A percentile compares a stretch with the other conserved stretches of the same genome.
Conservation (phyloP, 2,888 invertebrate species). For the Flexamia atlantica region DNA sequence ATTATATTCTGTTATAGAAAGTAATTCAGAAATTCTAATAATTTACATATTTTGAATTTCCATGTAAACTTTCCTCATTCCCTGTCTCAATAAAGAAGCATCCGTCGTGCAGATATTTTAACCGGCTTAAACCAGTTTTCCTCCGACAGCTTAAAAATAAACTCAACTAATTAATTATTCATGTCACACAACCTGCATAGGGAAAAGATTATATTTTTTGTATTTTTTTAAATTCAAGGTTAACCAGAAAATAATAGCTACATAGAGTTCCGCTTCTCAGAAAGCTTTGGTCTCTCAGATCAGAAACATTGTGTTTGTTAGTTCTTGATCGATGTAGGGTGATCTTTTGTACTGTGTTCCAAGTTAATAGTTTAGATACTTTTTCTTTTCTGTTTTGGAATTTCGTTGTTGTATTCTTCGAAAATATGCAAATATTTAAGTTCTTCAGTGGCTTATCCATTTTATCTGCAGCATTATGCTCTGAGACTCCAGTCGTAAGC, state of each 20-base stretch:
- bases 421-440: neutral
- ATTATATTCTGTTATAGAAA: no score
- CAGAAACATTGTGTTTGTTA: neutral
- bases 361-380: no score
- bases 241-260: neutral
- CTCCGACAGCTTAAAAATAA: neutral
- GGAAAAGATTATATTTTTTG: neutral
- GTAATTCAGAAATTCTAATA: no score
- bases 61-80: no score
- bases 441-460: neutral
- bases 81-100: no score
- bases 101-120: no score
- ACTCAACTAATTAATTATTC: neutral
- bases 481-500: slow-evolving; percentile 11
- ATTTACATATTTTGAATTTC: no score
- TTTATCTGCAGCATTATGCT: neutral
- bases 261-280: neutral
- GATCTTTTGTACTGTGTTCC: neutral
- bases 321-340: neutral
- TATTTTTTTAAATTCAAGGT: slow-evolving; percentile 3
- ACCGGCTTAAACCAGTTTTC: no score
- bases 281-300: neutral
- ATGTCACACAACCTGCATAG: neutral
- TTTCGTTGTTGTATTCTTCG: neutral
- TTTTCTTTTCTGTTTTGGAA: neutral